A percentile compares a stretch with the other conserved stretches of the same genome.
These are phyloP conservation scores for Hephaestus fuliginosus DNA, from an alignment of 2,797 vertebrate genomes.

Conservation along the genomic window DNA sequence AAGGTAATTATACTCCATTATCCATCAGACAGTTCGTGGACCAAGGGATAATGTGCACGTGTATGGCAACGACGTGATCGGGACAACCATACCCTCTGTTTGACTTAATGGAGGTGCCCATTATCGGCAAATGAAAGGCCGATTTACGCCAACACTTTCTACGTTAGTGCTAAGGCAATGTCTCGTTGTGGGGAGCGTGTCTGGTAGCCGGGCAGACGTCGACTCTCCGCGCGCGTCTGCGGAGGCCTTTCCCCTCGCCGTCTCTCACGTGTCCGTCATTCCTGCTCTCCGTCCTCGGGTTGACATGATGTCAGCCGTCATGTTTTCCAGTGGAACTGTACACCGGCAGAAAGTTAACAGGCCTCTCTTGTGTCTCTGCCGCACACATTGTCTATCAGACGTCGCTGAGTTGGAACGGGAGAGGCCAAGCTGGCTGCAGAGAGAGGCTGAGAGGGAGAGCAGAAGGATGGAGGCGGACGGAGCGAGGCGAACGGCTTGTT, in stretches of 20 bases:
- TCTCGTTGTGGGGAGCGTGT: slow-evolving; percentile 72
- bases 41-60: slow-evolving; percentile 75
- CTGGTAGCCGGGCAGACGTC: slow-evolving; percentile 45
- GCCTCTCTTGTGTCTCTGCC: slow-evolving; percentile 60
- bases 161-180: slow-evolving; percentile 70
- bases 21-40: slow-evolving; percentile 73
- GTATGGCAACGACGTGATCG: slow-evolving; percentile 62
- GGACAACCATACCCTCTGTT: slow-evolving; percentile 79
- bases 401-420: slow-evolving; percentile 30
- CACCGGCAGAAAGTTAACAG: slow-evolving; percentile 53
- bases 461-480: background rate
- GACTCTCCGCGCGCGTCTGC: slow-evolving; percentile 33
- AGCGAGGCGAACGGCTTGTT: slow-evolving; percentile 17
- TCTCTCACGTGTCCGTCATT: slow-evolving; percentile 11
- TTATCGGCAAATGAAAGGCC: slow-evolving; percentile 70
- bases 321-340: slow-evolving; percentile 75
- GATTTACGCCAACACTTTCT: slow-evolving; percentile 70
- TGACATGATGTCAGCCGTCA: slow-evolving; percentile 49
- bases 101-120: slow-evolving; percentile 78
- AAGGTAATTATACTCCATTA: slow-evolving; percentile 79
- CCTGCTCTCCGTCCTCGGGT: slow-evolving; percentile 39
- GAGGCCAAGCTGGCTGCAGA: slow-evolving; percentile 18
- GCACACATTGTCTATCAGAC: slow-evolving; percentile 22
- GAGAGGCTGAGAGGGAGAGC: background rate
- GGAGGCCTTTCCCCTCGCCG: slow-evolving; percentile 18